Evolutionary conservation across 2,797 vertebrate genomes (phyloP).

Genomic region (Eleutherodactylus coqui): DNA sequence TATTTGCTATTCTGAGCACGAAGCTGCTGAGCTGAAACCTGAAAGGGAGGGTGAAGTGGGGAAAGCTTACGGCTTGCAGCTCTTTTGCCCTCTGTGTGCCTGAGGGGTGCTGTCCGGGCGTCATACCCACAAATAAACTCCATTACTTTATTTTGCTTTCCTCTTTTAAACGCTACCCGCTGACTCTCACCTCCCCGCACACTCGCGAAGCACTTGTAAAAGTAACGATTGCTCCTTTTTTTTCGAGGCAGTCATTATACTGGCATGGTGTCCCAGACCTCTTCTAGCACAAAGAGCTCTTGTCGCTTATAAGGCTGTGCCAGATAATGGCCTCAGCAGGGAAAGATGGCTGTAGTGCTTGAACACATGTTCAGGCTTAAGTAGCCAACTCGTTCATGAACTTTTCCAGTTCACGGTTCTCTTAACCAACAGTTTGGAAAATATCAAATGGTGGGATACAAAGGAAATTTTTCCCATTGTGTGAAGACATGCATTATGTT

Average conservation of each 20-base stretch:
- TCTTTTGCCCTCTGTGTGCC: conserved; percentile 20
- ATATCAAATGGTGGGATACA: no score
- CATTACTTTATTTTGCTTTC: neutral
- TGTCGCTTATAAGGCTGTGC: conserved; percentile 18
- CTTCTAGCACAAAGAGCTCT: conserved; percentile 15
- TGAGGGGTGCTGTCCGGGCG: conserved; percentile 6
- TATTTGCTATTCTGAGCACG: conserved; percentile 81
- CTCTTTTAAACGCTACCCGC: neutral
- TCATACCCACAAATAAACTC: conserved; percentile 33
- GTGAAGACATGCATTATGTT: neutral
- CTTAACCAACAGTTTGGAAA: neutral
- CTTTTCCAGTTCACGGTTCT: neutral
- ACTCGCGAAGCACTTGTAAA: neutral
- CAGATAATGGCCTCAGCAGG: conserved; percentile 52
- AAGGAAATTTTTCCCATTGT: no score
- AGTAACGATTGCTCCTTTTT: conserved; percentile 11
- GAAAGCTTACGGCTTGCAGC: conserved; percentile 44
- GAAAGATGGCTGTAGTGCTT: conserved; percentile 15
- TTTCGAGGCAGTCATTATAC: conserved; percentile 4
- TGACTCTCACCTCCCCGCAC: neutral
- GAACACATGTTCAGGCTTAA: conserved; percentile 22
- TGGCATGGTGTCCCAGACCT: conserved; percentile 30
- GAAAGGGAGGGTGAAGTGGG: conserved; percentile 57
- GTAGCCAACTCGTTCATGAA: conserved; percentile 13
- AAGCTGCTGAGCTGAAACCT: conserved; percentile 77